Evolutionary conservation across 1,140 invertebrate genomes (phyloP).

Genomic region (Notospermus geniculatus): DNA sequence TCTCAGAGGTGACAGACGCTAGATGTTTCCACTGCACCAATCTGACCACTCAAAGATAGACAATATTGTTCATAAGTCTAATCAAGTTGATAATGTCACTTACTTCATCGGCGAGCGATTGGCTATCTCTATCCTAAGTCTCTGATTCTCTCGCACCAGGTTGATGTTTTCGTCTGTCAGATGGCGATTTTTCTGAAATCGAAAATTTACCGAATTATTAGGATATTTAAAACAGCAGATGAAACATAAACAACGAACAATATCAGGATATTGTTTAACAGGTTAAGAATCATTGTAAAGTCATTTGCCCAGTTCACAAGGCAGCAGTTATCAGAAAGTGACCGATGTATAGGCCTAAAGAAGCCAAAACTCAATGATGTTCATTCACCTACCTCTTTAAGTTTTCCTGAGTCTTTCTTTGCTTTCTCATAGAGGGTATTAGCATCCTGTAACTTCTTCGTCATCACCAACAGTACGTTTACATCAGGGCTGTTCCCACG

Average conservation of each 20-base stretch:
- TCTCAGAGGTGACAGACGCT: no score
- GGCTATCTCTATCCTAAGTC: constrained; percentile 32
- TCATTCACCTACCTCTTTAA: constrained; percentile 30
- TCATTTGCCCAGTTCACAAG: no score
- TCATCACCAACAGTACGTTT: constrained; percentile 21
- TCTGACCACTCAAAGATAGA: neutral
- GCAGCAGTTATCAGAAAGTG: no score
- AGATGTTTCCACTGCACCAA: no score
- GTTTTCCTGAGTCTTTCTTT: constrained; percentile 30
- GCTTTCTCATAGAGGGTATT: constrained; percentile 31
- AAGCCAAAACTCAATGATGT: no score
- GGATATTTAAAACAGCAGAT: no score
- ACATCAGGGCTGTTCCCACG: neutral
- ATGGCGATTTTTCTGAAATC: constrained; percentile 34
- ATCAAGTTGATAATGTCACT: neutral
- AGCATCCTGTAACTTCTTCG: constrained; percentile 36
- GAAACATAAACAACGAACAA: no score
- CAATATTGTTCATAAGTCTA: neutral
- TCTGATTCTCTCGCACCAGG: constrained; percentile 37
- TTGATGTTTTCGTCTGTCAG: constrained; percentile 38
- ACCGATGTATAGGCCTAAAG: no score
- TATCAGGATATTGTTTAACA: no score
- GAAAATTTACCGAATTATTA: no score
- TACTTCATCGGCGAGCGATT: constrained; percentile 43
- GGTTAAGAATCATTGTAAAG: no score